Conservation (phyloP, 2,797 vertebrate species). For the Brotula barbata region DNA sequence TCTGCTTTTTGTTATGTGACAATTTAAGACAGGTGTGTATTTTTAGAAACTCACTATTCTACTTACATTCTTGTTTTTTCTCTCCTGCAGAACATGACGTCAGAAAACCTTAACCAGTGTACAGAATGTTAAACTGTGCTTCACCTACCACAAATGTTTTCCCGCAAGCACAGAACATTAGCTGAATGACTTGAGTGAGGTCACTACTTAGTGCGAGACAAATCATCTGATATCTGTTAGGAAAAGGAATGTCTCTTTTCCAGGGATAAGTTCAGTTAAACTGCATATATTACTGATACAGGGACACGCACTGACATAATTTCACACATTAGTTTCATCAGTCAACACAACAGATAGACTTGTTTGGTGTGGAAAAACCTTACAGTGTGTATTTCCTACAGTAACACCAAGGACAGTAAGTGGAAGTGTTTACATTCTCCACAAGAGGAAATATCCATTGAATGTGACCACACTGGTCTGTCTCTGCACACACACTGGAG, state of each 20-base stretch:
- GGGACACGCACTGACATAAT: background rate
- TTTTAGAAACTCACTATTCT: slow-evolving; percentile 27
- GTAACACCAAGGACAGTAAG: background rate
- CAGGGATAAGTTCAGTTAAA: background rate
- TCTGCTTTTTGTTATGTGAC: slow-evolving; percentile 33
- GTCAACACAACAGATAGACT: background rate
- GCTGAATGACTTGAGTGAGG: slow-evolving; percentile 20
- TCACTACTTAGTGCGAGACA: slow-evolving; percentile 22
- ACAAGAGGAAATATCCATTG: background rate
- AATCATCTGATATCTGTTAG: slow-evolving; percentile 41
- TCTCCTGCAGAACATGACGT: slow-evolving; percentile 25
- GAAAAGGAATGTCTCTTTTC: slow-evolving; percentile 9
- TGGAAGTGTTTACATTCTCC: too few species aligned
- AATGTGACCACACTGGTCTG: background rate
- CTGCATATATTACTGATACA: background rate
- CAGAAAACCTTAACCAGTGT: slow-evolving; percentile 24
- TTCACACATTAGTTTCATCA: background rate
- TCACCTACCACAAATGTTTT: slow-evolving; percentile 19
- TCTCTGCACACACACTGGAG: background rate
- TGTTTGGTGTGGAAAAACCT: too few species aligned
- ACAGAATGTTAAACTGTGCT: slow-evolving; percentile 1
- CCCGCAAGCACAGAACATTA: slow-evolving; percentile 21
- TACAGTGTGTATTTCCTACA: background rate
- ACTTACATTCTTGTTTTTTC: too few species aligned
- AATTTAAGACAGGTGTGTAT: slow-evolving; percentile 13